These are phyloP conservation scores for Litoditis marina DNA, from an alignment of 2,888 invertebrate genomes.

Conservation along the genomic window DNA sequence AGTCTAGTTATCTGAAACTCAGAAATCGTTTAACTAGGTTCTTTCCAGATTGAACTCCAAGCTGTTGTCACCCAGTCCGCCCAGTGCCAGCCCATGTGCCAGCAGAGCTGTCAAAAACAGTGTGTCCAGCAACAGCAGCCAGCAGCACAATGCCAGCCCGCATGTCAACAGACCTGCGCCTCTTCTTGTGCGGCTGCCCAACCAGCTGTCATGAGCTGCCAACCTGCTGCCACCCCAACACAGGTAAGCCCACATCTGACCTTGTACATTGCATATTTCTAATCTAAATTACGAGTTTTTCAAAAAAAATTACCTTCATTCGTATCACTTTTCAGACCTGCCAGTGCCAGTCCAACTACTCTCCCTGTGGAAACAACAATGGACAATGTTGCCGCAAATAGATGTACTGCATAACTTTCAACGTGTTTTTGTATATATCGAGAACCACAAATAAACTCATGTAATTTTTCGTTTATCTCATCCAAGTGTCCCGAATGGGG, in stretches of 20 bases:
- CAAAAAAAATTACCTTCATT: too few relatives aligned
- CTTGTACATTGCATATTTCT: too few relatives aligned
- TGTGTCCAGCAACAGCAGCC: constrained; percentile 41
- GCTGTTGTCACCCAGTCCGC: constrained; percentile 30
- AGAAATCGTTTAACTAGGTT: too few relatives aligned
- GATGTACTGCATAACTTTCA: too few relatives aligned
- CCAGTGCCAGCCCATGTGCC: constrained; percentile 40
- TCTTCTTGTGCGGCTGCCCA: constrained; percentile 23
- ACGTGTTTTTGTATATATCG: too few relatives aligned
- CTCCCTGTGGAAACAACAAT: constrained; percentile 29
- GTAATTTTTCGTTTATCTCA: too few relatives aligned
- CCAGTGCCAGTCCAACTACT: constrained; percentile 29
- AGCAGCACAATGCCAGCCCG: constrained; percentile 30
- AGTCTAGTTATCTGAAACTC: too few relatives aligned
- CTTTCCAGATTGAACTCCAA: constrained; percentile 31
- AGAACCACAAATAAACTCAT: too few relatives aligned
- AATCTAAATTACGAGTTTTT: too few relatives aligned
- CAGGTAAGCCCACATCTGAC: too few relatives aligned
- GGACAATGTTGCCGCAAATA: constrained; percentile 43
- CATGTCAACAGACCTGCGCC: constrained; percentile 37
- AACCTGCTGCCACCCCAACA: constrained; percentile 26
- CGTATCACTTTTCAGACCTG: too few relatives aligned
- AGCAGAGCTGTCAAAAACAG: constrained; percentile 36
- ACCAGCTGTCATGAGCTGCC: constrained; percentile 33
- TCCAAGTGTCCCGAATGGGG: too few relatives aligned